A percentile compares a stretch with the other conserved stretches of the same genome.
Evolutionary conservation across 2,113 vertebrate genomes (phyloP).

Genomic region (Girardinichthys multiradiatus): DNA sequence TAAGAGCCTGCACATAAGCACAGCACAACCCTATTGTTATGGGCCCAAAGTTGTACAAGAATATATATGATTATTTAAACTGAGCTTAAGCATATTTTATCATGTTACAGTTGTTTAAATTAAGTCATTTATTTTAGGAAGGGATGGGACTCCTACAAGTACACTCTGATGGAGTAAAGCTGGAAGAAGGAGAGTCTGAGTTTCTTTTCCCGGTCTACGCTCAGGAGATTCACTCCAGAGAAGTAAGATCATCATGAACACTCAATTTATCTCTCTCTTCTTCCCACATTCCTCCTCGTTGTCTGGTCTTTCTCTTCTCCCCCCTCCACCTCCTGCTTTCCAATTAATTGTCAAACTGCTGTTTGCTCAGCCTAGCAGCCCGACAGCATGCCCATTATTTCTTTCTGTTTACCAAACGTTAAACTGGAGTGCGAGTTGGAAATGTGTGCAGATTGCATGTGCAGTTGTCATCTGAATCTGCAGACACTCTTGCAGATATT

Average conservation of each 20-base stretch:
- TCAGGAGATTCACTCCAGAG: conserved; percentile 93
- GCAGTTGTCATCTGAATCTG: conserved; percentile 13
- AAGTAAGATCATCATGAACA: conserved; percentile 78
- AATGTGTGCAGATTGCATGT: conserved; percentile 5
- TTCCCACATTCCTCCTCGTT: conserved; percentile 18
- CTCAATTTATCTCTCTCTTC: neutral
- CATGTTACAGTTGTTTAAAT: neutral
- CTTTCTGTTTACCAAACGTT: conserved; percentile 30
- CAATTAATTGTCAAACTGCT: conserved; percentile 8
- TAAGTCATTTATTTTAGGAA: conserved; percentile 72
- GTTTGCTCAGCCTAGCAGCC: conserved; percentile 14
- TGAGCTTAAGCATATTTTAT: neutral
- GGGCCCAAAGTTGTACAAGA: neutral
- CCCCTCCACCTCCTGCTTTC: neutral
- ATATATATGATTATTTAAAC: neutral
- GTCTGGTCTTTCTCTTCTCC: neutral
- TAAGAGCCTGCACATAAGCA: neutral
- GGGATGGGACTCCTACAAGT: conserved; percentile 94
- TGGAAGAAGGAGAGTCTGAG: conserved; percentile 96
- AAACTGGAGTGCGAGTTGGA: conserved; percentile 16
- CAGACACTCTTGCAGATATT: conserved; percentile 15
- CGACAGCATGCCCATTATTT: conserved; percentile 23
- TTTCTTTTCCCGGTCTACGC: conserved; percentile 93
- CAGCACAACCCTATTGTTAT: neutral
- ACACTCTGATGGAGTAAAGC: conserved; percentile 85